Evolutionary conservation across 2,797 vertebrate species (phyloP).

Genomic region (Tapirus indicus): DNA sequence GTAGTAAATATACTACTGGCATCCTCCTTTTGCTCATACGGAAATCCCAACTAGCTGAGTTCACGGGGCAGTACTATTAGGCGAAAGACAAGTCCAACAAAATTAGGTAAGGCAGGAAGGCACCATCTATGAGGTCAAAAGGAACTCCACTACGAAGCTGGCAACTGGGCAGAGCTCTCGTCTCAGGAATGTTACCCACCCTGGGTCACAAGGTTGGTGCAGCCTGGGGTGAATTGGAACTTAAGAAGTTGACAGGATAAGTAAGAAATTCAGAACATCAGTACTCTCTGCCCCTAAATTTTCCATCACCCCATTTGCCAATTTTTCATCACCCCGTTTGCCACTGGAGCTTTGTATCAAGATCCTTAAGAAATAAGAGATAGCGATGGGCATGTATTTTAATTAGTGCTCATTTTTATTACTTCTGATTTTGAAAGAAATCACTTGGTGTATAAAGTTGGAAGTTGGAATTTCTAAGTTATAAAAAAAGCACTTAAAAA

Average conservation of each 20-base stretch:
- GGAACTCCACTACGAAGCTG: not conserved
- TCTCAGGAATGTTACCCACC: not conserved
- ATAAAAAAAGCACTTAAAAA: not conserved
- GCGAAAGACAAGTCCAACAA: not conserved
- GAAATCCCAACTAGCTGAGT: not conserved
- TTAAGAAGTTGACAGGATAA: not conserved
- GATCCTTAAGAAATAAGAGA: not conserved
- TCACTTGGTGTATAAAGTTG: not conserved
- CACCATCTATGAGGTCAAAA: not conserved
- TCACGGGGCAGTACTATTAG: not conserved
- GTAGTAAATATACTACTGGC: not conserved
- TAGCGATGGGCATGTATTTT: not conserved
- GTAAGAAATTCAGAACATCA: not conserved
- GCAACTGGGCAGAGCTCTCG: not conserved
- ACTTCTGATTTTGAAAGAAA: constrained; percentile 47
- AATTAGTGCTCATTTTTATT: not conserved
- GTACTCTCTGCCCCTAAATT: not conserved
- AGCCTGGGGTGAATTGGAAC: not conserved
- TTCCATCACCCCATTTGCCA: not conserved
- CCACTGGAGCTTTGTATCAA: not conserved
- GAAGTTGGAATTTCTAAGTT: not conserved
- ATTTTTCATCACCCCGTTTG: not conserved
- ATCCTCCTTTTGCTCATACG: not conserved
- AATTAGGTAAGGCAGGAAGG: not conserved
- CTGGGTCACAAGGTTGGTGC: not conserved